Percentiles rank a stretch among this genome's conserved stretches.
Conservation (phyloP, 1,140 invertebrate species). For the Kradibia gibbosae region DNA sequence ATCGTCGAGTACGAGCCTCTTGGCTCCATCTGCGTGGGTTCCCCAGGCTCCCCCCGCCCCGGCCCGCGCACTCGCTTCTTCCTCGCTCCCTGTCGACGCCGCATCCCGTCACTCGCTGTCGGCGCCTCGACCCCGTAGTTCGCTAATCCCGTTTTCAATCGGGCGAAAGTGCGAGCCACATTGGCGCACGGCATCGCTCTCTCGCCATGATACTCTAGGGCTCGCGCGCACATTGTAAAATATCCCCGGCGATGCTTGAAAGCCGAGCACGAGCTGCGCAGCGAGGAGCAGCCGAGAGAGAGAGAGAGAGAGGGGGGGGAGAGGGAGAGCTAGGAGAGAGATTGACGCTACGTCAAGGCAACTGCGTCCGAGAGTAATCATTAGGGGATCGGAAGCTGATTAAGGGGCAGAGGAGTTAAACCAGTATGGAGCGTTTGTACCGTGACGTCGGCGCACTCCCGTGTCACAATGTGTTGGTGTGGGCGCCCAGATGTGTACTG, state of each 20-base stretch:
- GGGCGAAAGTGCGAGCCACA: constrained; percentile 29
- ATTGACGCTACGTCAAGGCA: neutral
- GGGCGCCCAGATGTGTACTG: neutral
- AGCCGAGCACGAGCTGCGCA: constrained; percentile 5
- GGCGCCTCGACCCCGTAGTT: neutral
- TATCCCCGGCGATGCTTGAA: no score
- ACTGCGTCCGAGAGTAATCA: constrained; percentile 59
- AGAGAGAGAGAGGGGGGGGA: neutral
- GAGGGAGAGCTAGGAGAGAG: neutral
- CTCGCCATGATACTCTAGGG: constrained; percentile 8
- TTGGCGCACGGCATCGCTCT: constrained; percentile 1
- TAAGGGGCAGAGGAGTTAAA: constrained; percentile 63
- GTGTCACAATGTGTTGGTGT: no score
- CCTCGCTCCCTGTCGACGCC: no score
- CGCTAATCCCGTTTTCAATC: constrained; percentile 44
- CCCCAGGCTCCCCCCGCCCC: no score
- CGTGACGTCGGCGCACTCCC: constrained; percentile 54
- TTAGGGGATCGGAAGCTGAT: constrained; percentile 71
- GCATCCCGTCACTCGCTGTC: neutral
- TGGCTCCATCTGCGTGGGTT: neutral
- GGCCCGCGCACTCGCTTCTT: no score
- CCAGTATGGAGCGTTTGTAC: constrained; percentile 5
- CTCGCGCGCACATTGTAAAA: no score
- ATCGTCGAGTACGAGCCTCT: neutral
- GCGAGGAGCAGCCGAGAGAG: neutral